phyloP scores from a whole-genome alignment of 1,140 invertebrate species.

The Notospermus geniculatus region DNA sequence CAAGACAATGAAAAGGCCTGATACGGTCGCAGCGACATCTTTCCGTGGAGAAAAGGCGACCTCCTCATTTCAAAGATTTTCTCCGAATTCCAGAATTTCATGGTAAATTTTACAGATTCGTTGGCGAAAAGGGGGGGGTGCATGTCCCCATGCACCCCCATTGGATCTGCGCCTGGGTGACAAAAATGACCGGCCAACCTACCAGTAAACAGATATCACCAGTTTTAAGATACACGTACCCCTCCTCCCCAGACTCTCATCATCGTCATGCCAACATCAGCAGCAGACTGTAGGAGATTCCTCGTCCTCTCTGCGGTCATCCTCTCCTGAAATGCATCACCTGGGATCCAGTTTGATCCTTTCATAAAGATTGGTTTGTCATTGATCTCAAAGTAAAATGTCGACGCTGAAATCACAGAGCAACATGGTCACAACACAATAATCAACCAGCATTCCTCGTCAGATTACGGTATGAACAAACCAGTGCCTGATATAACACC shows the following conservation, averaged over 20 bases:
- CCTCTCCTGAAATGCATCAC: slow-evolving; percentile 80
- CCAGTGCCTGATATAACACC: too few relatives aligned
- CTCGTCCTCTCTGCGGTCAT: slow-evolving; percentile 59
- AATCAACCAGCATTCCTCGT: not conserved
- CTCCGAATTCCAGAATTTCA: too few relatives aligned
- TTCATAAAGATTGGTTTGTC: slow-evolving; percentile 88
- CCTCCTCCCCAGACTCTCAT: slow-evolving; percentile 95
- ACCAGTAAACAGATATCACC: slow-evolving; percentile 7
- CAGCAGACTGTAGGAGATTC: slow-evolving; percentile 69
- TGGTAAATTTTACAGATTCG: too few relatives aligned
- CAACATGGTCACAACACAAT: slow-evolving; percentile 1
- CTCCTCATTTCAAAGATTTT: too few relatives aligned
- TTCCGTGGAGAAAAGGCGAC: too few relatives aligned
- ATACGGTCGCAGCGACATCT: too few relatives aligned
- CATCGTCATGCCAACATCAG: slow-evolving; percentile 87
- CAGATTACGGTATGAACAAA: not conserved
- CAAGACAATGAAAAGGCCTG: too few relatives aligned
- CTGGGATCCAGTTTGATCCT: slow-evolving; percentile 92
- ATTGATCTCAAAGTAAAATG: slow-evolving; percentile 90
- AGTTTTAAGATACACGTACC: too few relatives aligned
- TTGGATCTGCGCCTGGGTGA: too few relatives aligned
- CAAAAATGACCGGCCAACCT: not conserved
- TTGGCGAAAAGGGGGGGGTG: too few relatives aligned
- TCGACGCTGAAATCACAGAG: slow-evolving; percentile 63
- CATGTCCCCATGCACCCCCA: too few relatives aligned